Evolutionary conservation across 2,797 vertebrate genomes (phyloP).

Genomic region (Coreius guichenoti): DNA sequence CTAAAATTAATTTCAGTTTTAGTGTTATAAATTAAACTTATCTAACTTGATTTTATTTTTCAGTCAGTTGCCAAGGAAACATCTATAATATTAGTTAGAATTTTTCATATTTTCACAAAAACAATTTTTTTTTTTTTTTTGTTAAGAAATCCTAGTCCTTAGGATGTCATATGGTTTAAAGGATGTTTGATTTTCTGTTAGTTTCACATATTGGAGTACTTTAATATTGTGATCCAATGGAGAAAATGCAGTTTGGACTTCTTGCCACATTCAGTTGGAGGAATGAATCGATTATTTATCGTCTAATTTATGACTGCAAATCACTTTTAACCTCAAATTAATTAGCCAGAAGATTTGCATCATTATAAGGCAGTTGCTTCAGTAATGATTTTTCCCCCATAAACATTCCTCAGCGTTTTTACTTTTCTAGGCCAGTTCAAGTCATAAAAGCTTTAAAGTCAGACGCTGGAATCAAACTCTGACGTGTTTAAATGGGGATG

Average conservation of each 20-base stretch:
- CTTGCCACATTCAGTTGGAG: neutral
- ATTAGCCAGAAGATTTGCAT: constrained; percentile 21
- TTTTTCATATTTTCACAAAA: neutral
- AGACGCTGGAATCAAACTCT: neutral
- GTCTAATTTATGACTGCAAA: constrained; percentile 4
- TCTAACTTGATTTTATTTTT: neutral
- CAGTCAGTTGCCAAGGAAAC: neutral
- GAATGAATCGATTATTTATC: neutral
- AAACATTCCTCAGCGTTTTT: neutral
- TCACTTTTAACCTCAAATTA: constrained; percentile 14
- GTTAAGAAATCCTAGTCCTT: neutral
- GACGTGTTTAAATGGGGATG: constrained; percentile 12
- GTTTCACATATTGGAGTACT: neutral
- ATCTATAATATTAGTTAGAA: neutral
- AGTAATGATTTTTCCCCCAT: neutral
- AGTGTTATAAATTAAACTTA: neutral
- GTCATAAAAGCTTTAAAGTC: neutral
- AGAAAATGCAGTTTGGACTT: neutral
- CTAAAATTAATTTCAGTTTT: neutral
- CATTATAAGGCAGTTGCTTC: constrained; percentile 4
- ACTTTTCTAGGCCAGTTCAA: constrained; percentile 9
- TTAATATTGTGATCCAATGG: neutral
- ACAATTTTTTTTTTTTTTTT: too few species aligned
- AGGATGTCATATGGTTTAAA: neutral
- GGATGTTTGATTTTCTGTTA: neutral